These are phyloP conservation scores for Liparis tanakae DNA, from an alignment of 2,797 vertebrate species.

Conservation along the genomic window DNA sequence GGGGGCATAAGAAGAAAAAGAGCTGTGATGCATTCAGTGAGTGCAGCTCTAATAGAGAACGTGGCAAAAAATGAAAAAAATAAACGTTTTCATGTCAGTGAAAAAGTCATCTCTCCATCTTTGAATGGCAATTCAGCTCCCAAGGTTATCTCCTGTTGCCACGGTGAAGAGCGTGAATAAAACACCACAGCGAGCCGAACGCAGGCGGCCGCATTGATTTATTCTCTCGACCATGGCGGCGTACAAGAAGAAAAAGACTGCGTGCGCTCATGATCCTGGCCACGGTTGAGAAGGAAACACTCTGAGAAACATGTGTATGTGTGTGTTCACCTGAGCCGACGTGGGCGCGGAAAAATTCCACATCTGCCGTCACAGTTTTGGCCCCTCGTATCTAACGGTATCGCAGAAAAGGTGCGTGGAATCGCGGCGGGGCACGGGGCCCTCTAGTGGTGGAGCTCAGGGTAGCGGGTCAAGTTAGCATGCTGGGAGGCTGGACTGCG, in stretches of 20 bases:
- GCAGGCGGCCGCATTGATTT: conserved; percentile 54
- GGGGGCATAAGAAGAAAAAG: conserved; percentile 6
- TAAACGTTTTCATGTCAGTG: conserved; percentile 41
- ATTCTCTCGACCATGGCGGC: neutral
- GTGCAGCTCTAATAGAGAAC: neutral
- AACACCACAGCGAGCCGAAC: conserved; percentile 41
- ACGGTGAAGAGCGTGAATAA: conserved; percentile 61
- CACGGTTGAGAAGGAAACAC: neutral
- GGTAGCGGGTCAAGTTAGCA: conserved; percentile 1
- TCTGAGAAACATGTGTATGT: conserved; percentile 7
- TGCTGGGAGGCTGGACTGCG: neutral
- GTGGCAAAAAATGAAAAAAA: conserved; percentile 3
- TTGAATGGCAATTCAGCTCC: conserved; percentile 63
- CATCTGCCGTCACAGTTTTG: conserved; percentile 24
- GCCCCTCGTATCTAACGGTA: conserved; percentile 9
- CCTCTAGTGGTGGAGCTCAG: neutral
- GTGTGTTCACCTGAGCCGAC: conserved; percentile 33
- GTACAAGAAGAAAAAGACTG: neutral
- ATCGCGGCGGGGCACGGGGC: neutral
- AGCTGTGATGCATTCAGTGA: conserved; percentile 6
- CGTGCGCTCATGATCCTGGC: neutral
- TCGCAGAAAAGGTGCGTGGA: conserved; percentile 31
- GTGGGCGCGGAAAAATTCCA: conserved; percentile 3
- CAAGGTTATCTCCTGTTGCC: conserved; percentile 77
- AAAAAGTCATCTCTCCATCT: too few species aligned